Conservation (phyloP, 1,140 invertebrate genomes). For the Drosophila mauritiana region DNA sequence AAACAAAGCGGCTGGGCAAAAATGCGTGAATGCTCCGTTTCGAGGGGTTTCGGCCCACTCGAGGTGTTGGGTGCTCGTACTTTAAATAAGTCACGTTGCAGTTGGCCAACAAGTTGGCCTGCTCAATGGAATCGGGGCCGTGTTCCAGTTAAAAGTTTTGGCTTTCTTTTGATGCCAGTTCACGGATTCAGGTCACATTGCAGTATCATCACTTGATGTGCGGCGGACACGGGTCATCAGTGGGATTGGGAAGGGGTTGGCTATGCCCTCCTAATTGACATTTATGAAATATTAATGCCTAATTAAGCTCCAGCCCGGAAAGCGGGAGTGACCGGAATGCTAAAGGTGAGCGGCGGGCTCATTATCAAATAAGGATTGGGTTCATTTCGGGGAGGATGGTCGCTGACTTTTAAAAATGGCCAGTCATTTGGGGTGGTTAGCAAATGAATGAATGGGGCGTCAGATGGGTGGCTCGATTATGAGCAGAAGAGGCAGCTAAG, state of each 20-base stretch:
- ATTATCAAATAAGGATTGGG: constrained; percentile 46
- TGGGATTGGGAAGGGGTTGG: background rate
- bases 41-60: constrained; percentile 7
- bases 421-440: constrained; percentile 44
- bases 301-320: constrained; percentile 61
- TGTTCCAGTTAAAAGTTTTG: constrained; percentile 40
- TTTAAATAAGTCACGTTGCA: constrained; percentile 76
- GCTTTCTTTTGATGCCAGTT: constrained; percentile 38
- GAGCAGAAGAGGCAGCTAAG: background rate
- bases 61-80: constrained; percentile 65
- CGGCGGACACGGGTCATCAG: constrained; percentile 10
- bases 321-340: constrained; percentile 16
- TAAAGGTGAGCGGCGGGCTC: constrained; percentile 19
- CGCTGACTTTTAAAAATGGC: constrained; percentile 42
- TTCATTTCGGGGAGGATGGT: constrained; percentile 3
- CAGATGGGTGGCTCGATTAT: constrained; percentile 1
- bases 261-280: constrained; percentile 54
- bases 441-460: constrained; percentile 12
- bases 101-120: constrained; percentile 29
- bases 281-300: constrained; percentile 80
- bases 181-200: constrained; percentile 52
- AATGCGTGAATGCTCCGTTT: constrained; percentile 47
- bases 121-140: constrained; percentile 23
- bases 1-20: constrained; percentile 28
- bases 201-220: constrained; percentile 43